Base-by-base conservation (phyloP, 1,140 invertebrate species). In the Paraescarpia echinospica region DNA sequence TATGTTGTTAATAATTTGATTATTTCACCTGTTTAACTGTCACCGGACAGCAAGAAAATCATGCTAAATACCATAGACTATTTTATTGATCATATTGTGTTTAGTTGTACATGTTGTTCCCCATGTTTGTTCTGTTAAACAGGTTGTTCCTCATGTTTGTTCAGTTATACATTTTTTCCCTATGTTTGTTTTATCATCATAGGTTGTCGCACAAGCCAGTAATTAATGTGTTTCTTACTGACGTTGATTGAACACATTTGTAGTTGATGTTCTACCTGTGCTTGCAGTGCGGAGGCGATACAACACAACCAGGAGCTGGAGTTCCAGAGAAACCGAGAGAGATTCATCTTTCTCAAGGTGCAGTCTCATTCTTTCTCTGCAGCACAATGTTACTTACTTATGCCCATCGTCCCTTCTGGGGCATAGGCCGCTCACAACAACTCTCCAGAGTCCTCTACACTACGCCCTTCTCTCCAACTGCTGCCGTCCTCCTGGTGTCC, bases 261-360 rank as follows among this genome's bases (percentile, higher is more conserved):
- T 22, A 9, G n/a, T 90, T 31, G 27, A 34, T 90, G 18, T 90
- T 34, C n/a, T 4, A 18, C n/a, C 2, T 90, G 12, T 33, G 59
- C 34, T 97, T 97, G 92, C 95, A 99, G 98, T 93, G 96, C 97
- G 14, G 98, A 99, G 96, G 98, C 99, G 0, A 95, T 99, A 88
- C 97, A 98, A 93, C 98, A 99, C 95, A 99, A 99, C 96, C 98
- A 99, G 96, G 97, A 98, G 88, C 95, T 99, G 59, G 99, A 99
- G 96, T 99, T 99, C 96, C 98, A 99, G 95, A 97, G 99, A 93
- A 99, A 99, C 96, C 98, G 98, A 94, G 99, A 99, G 95, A 97
- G 99, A 94, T 99, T 99, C 96, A 97, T 97, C 93, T 99, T 99
- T 96, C 96, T 99, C 0, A 99, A 99, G 97, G 98, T 98, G 95